A percentile compares a stretch with the other conserved stretches of the same genome.
Conservation (phyloP, 1,140 invertebrate species). For the Lepidostoma basale region DNA sequence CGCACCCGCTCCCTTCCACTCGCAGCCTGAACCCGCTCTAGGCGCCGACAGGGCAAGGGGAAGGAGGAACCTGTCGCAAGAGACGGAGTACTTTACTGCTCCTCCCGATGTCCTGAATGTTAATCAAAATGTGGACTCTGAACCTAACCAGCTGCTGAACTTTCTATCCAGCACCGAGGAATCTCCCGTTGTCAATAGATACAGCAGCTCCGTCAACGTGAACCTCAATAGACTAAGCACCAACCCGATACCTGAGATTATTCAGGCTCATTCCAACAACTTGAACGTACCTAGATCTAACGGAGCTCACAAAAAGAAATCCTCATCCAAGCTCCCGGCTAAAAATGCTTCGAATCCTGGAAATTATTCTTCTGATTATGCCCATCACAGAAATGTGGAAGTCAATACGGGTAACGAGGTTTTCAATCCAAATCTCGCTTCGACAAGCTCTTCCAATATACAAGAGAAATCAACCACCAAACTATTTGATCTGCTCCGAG, state of each 20-base stretch:
- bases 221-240: constrained; percentile 51
- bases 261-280: constrained; percentile 56
- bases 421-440: constrained; percentile 55
- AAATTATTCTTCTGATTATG: constrained; percentile 53
- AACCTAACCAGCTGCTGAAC: constrained; percentile 21
- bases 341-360: constrained; percentile 54
- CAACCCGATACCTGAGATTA: constrained; percentile 54
- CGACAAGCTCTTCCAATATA: constrained; percentile 50
- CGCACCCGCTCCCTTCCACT: constrained; percentile 25
- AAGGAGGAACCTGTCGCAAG: constrained; percentile 52
- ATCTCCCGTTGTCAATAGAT: constrained; percentile 41
- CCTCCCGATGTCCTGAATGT: constrained; percentile 63
- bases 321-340: constrained; percentile 55
- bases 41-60: constrained; percentile 38
- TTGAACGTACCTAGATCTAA: constrained; percentile 48
- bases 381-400: constrained; percentile 53
- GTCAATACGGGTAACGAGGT: constrained; percentile 52
- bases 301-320: constrained; percentile 53
- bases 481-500: constrained; percentile 68
- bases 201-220: constrained; percentile 46
- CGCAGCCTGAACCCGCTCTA: constrained; percentile 41
- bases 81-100: constrained; percentile 54
- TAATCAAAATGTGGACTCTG: constrained; percentile 55
- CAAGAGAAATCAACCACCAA: constrained; percentile 63
- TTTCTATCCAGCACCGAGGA: constrained; percentile 40